Percentiles rank a stretch among this genome's conserved stretches.
These are phyloP conservation scores for Falco concolor DNA, from an alignment of 2,797 vertebrate species.

Conservation along the genomic window DNA sequence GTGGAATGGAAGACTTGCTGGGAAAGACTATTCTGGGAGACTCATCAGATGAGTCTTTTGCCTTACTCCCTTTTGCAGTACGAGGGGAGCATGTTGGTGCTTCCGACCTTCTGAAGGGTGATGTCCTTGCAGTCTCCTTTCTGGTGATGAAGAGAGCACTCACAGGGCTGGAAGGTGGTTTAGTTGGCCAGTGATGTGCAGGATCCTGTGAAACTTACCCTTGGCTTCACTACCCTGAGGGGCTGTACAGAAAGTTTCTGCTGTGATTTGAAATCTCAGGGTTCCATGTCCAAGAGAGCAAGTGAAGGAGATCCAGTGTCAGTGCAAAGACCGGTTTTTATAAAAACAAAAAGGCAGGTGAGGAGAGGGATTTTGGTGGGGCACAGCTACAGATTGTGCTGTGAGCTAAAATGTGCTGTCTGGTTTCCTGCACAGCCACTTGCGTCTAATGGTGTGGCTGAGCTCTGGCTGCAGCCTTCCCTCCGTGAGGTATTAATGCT, in stretches of 20 bases:
- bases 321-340: background rate
- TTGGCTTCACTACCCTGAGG: background rate
- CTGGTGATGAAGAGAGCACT: background rate
- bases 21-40: background rate
- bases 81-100: background rate
- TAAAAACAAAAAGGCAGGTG: background rate
- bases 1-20: background rate
- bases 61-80: background rate
- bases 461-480: background rate
- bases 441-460: background rate
- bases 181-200: background rate
- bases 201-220: accelerated
- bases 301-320: background rate
- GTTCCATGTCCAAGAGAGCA: background rate
- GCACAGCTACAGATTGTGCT: background rate
- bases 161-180: background rate
- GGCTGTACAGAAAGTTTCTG: background rate
- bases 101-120: background rate
- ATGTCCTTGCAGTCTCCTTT: background rate
- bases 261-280: background rate
- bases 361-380: background rate
- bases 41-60: background rate
- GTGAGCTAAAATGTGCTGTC: background rate
- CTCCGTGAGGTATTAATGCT: background rate
- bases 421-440: background rate